Percentiles rank a stretch among this genome's conserved stretches.
These are phyloP conservation scores for Hippocampus guttulatus DNA, from an alignment of 2,113 vertebrate genomes.

Conservation along the genomic window DNA sequence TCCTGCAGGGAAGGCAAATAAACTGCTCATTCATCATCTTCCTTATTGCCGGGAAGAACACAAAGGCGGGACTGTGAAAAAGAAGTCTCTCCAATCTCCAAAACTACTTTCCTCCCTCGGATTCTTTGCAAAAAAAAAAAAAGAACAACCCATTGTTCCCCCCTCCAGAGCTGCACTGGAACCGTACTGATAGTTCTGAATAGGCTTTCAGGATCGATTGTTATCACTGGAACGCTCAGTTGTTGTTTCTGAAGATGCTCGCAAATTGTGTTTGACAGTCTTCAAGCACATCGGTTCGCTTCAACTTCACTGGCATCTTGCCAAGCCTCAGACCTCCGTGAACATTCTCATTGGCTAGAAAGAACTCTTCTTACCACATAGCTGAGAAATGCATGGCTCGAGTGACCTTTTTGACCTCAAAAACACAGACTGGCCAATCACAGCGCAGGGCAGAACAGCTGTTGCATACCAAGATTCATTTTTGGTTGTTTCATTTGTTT, in stretches of 20 bases:
- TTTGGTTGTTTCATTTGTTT: too few species aligned
- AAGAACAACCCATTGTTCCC: neutral
- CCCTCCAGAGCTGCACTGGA: neutral
- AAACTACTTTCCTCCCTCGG: neutral
- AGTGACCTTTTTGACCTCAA: neutral
- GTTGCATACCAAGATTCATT: too few species aligned
- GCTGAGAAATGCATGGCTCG: neutral
- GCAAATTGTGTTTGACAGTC: conserved; percentile 1
- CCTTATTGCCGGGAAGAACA: neutral
- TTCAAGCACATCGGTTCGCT: conserved; percentile 6
- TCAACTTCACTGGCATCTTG: neutral
- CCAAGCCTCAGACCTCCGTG: conserved; percentile 3
- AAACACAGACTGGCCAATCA: too few species aligned
- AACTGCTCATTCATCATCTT: neutral
- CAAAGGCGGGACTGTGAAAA: conserved; percentile 36
- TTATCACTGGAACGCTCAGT: conserved; percentile 4
- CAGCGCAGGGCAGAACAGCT: too few species aligned
- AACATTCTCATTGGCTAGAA: conserved; percentile 3
- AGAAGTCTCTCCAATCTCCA: conserved; percentile 33
- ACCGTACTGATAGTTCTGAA: neutral
- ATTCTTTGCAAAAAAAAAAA: neutral
- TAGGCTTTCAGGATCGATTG: neutral
- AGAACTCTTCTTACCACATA: neutral
- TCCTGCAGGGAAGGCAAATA: neutral
- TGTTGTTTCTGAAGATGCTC: neutral